phyloP scores from a whole-genome alignment of 2,113 vertebrate genomes.

The Desmodus rotundus region DNA sequence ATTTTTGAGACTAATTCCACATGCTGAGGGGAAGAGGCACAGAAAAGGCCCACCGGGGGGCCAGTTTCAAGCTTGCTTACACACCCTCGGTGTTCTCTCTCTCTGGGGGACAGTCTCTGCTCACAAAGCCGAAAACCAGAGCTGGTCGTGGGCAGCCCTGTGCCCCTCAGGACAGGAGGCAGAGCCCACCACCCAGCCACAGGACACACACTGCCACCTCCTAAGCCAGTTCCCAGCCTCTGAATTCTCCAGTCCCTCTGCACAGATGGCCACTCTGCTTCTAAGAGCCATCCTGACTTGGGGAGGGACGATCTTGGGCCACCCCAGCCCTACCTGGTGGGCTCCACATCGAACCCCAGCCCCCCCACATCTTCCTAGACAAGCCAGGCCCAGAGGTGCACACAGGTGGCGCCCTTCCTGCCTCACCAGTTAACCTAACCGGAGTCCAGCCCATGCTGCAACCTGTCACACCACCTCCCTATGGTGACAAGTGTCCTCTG shows the following conservation, averaged over 20 bases:
- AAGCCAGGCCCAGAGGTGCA: neutral
- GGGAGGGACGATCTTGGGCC: neutral
- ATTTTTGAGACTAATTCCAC: neutral
- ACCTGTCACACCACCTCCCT: neutral
- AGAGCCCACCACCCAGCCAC: neutral
- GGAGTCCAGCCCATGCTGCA: neutral
- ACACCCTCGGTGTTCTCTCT: neutral
- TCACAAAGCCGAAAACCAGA: neutral
- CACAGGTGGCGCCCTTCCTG: fast-evolving
- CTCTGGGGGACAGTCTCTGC: neutral
- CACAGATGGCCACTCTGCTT: neutral
- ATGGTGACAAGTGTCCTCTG: neutral
- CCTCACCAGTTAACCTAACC: neutral
- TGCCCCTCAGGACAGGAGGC: fast-evolving
- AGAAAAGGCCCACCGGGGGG: neutral
- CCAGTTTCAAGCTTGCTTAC: no score
- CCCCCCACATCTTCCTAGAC: neutral
- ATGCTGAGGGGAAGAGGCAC: no score
- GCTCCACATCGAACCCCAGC: neutral
- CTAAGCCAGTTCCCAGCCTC: neutral
- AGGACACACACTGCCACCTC: neutral
- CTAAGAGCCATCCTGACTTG: neutral
- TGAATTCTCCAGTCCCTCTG: fast-evolving
- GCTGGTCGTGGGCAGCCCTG: neutral
- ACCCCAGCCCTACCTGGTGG: no score